Conservation (phyloP, 2,888 invertebrate species). For the Isotomurus palustris region DNA sequence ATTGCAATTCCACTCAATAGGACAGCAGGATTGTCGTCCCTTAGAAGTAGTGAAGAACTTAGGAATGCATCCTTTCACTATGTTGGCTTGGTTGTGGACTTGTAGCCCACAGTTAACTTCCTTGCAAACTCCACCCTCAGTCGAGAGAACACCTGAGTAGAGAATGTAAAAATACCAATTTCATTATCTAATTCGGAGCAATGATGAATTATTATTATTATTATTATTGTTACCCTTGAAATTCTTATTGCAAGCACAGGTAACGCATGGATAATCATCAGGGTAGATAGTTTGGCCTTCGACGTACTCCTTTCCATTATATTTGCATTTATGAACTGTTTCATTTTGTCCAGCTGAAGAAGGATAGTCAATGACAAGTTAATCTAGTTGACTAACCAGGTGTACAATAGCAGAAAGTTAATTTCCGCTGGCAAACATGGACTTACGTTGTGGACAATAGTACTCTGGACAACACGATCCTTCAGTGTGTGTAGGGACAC, state of each 20-base stretch:
- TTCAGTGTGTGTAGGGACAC: conserved; percentile 23
- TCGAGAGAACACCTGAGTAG: conserved; percentile 21
- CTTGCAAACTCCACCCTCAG: conserved; percentile 31
- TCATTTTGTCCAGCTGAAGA: no score
- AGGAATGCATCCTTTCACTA: conserved; percentile 36
- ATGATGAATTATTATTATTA: conserved; percentile 1
- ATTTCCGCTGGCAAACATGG: background rate
- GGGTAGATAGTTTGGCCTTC: conserved; percentile 39
- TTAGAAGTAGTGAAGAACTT: conserved; percentile 32
- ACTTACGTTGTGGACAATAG: conserved; percentile 13
- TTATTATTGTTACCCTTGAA: conserved; percentile 32
- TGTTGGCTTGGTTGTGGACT: conserved; percentile 31
- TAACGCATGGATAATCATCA: conserved; percentile 36
- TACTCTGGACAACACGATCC: conserved; percentile 26
- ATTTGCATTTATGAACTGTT: conserved; percentile 30
- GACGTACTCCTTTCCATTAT: conserved; percentile 31
- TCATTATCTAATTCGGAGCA: background rate
- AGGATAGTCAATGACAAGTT: no score
- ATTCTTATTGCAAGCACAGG: conserved; percentile 35
- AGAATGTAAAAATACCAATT: background rate
- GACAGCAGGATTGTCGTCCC: conserved; percentile 39
- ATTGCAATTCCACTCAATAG: conserved; percentile 39
- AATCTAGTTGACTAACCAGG: no score
- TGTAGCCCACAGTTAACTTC: conserved; percentile 40
- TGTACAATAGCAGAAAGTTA: background rate